Evolutionary conservation across 53 echinoderm and acorn worm genomes (phyloP), one percentile per base, ranked within the genome.

Genomic region (Temnopleurus reevesii): DNA sequence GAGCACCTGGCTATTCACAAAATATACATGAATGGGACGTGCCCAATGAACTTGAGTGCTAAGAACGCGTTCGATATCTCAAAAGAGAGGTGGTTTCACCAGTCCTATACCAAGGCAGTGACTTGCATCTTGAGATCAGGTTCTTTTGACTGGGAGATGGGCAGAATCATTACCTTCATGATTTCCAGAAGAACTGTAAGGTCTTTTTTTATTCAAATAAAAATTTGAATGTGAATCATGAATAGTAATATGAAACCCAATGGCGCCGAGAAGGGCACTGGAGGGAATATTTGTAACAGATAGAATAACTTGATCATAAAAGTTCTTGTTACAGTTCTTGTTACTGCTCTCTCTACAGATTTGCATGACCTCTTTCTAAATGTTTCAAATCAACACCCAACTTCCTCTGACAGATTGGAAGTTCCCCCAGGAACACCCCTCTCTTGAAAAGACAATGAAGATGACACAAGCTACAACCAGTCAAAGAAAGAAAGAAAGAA

Each of bases 331-430:
- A 10, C 41, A 36, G 38, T 71, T 71, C 41, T 71, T 41, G 21
- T 38, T 0, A 10, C 41, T 21, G 41, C 49, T n/a, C 31, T 35
- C 71, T 71, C 41, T 41, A 17, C 21, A 71, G 71, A 71, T n/a
- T 71, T 71, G 3, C 23, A 36, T n/a, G 43, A 71, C 41, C 71
- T 5, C 71, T 71, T 71, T 38, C 21, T 38, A 41, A 71, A 71
- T 71, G 71, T 38, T 71, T 71, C 43, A 71, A 41, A 71, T 71
- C 41, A 71, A 71, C 71, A 71, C 71, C 71, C 71, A n/a, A 38
- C 41, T 43, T 71, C 38, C 71, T 71, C 41, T 71, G 71, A 71
- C 36, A 43, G 71, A 71, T 41, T 4, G 36, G 41, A 12, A 23
- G 8, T 71, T 41, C 41, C 71, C 21, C n/a, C 23, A 41, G 71